Evolutionary conservation across 2,888 invertebrate species (phyloP).

Genomic region (Hypomecis punctinalis): DNA sequence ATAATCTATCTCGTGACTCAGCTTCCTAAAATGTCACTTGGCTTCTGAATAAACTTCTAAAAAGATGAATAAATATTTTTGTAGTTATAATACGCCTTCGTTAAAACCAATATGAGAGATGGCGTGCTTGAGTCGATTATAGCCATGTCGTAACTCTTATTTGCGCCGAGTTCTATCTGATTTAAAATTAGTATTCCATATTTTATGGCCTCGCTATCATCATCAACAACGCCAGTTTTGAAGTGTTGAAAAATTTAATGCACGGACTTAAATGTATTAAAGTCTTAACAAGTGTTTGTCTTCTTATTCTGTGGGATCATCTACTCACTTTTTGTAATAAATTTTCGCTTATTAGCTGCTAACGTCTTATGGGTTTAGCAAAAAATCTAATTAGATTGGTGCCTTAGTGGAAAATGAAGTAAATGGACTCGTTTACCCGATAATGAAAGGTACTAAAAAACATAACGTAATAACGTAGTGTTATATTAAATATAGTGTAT

Average conservation of each 20-base stretch:
- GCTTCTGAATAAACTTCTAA: conserved; percentile 20
- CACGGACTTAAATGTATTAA: conserved; percentile 38
- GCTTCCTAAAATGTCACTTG: conserved; percentile 18
- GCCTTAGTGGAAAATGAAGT: conserved; percentile 2
- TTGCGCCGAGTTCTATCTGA: conserved; percentile 56
- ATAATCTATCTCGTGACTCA: conserved; percentile 1
- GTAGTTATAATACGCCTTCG: conserved; percentile 50
- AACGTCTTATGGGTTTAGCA: conserved; percentile 1
- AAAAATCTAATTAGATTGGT: conserved; percentile 5
- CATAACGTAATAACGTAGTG: not conserved
- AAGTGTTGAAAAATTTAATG: conserved; percentile 48
- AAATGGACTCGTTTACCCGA: conserved; percentile 6
- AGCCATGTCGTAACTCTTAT: conserved; percentile 55
- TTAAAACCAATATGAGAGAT: conserved; percentile 52
- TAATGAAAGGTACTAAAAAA: conserved; percentile 5
- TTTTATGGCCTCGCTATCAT: conserved; percentile 46
- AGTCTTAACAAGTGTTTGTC: conserved; percentile 39
- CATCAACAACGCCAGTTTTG: conserved; percentile 48
- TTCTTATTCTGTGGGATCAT: conserved; percentile 32
- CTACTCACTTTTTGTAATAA: conserved; percentile 22
- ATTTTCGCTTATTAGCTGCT: conserved; percentile 9
- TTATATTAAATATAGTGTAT: not conserved
- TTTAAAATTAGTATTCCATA: conserved; percentile 60
- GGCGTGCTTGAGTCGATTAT: conserved; percentile 59
- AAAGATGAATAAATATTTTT: conserved; percentile 34